Evolutionary conservation across 2,797 vertebrate species (phyloP), one percentile per base, ranked within the genome.

Genomic region (Bufotes viridis): DNA sequence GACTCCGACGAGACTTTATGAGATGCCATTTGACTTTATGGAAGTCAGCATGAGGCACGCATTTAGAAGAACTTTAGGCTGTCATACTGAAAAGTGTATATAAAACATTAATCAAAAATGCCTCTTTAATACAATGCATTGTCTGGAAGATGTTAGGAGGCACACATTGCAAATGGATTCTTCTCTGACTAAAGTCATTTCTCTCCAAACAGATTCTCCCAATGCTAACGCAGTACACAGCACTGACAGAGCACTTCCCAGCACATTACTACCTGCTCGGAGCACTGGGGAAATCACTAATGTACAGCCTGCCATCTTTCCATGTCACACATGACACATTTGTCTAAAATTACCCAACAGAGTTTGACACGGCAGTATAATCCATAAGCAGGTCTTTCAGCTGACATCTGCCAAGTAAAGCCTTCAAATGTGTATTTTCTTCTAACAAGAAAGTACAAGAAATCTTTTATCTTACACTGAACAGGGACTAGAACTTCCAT

Each of bases 61-160:
- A 96, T 94, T 93, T 94, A 95, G 94, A 95, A 95, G 96, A 96
- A 96, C 96, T 97, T 96, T 94, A 96, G 96, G 95, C 96, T 95
- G 96, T 94, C 94, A 96, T 95, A 94, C 95, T 96, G 94, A 95
- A 96, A 96, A 96, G 95, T 96, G 97, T 96, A 96, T 97, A 99
- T 99, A 96, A 99, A 99, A 98, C 97, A 99, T 99, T 99, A 96
- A 99, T 99, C 96, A 97, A 95, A 98, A 97, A 96, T 97, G 97
- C 97, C 97, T 98, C 96, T 98, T 98, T 98, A 98, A 97, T 98
- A 97, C 96, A 95, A 96, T 97, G 97, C 97, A 98, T 97, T 98
- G 98, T 99, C 97, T 98, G 96, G 96, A 94, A 96, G 97, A 97
- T 96, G 96, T 96, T 97, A 96, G 96, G 96, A 97, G 97, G 96